Percentiles rank a stretch among this genome's conserved stretches.
Conservation (phyloP, 2,888 invertebrate genomes). For the Platycheirus albimanus region DNA sequence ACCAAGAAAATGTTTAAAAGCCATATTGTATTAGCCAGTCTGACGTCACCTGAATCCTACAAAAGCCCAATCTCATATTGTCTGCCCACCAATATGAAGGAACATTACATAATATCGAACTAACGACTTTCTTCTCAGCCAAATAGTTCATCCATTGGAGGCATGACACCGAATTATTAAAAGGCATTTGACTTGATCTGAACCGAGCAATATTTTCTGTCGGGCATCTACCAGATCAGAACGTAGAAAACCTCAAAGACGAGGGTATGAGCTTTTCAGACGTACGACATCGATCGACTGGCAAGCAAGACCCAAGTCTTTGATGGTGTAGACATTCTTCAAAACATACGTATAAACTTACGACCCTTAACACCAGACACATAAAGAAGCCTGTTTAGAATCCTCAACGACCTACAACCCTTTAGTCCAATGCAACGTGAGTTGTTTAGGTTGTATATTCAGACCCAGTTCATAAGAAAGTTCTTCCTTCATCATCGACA, state of each 20-base stretch:
- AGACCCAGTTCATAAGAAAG: too few relatives aligned
- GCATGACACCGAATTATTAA: slow-evolving; percentile 27
- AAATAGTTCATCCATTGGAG: slow-evolving; percentile 11
- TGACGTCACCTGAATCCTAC: not conserved
- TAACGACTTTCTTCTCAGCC: slow-evolving; percentile 10
- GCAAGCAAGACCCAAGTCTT: too few relatives aligned
- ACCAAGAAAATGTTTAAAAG: too few relatives aligned
- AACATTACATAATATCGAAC: slow-evolving; percentile 11
- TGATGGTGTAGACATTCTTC: too few relatives aligned
- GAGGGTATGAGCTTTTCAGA: slow-evolving; percentile 3
- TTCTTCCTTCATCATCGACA: too few relatives aligned
- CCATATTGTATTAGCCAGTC: too few relatives aligned
- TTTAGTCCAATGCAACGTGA: too few relatives aligned
- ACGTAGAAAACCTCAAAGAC: slow-evolving; percentile 9
- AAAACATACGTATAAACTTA: too few relatives aligned
- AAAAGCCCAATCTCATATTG: not conserved
- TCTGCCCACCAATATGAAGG: not conserved
- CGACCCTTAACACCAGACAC: too few relatives aligned
- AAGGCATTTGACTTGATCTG: slow-evolving; percentile 35
- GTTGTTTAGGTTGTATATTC: too few relatives aligned
- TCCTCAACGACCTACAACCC: too few relatives aligned
- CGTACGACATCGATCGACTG: not conserved
- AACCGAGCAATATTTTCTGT: slow-evolving; percentile 21
- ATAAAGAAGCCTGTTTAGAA: too few relatives aligned
- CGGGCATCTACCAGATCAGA: slow-evolving; percentile 1